Base-by-base conservation (phyloP, 2,888 invertebrate species). In the Cactoblastis cactorum region DNA sequence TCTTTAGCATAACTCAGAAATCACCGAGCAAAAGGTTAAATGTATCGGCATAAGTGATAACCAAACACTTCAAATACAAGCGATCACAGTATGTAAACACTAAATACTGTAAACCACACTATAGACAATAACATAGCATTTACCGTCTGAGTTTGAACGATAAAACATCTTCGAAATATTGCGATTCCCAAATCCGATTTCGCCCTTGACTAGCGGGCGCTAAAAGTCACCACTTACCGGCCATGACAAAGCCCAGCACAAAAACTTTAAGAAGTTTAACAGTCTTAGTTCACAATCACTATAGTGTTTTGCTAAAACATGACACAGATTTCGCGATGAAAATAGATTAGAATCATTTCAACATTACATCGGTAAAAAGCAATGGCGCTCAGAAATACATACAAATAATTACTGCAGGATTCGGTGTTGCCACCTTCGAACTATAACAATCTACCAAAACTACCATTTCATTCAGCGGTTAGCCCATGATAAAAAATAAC, bases 161-260 rank as follows among this genome's bases (percentile, higher is more conserved):
- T 90, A 90, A 90, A 90, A 90, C 90, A 90, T 90, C 90, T 89
- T 90, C 88, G 76, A 87, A 74, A 80, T 85, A 87, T 85, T 88
- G 84, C 85, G 88, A 89, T 84, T 89, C 84, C 85, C 80, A 83
- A 88, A 80, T 85, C 88, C 88, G 78, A 86, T 88, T 87, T 90
- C 89, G 88, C 88, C 89, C 90, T 90, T 90, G 87, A 87, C 79
- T 85, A 85, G 77, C 83, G 85, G 85, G 85, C 84, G 84, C 85
- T 82, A 88, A 89, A 90, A 90, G 88, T 89, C 89, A 86, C 88
- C 90, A 93, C 94, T 94, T 93, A 94, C 94, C 94, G 94, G 94
- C 94, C 94, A 94, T 94, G 93, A 93, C 94, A 93, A 91, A 92
- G 83, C 87, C 89, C 88, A 88, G 89, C 89, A 88, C 88, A 83